These are phyloP conservation scores for Lycocerus yunnanus DNA, from an alignment of 2,888 invertebrate genomes.

Conservation along the genomic window DNA sequence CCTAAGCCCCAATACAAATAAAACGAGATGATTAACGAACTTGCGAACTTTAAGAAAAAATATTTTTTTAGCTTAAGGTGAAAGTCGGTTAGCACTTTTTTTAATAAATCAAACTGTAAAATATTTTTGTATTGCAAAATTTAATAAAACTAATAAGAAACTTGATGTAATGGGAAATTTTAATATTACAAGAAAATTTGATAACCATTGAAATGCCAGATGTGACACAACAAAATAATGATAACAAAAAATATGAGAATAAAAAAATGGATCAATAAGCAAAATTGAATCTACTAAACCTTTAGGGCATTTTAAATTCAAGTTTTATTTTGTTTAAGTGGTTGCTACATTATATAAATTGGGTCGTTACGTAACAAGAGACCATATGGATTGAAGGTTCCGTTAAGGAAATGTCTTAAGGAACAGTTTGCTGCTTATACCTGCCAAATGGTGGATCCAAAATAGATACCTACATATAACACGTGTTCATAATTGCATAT, in stretches of 20 bases:
- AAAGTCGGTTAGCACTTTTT: background rate
- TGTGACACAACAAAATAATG: background rate
- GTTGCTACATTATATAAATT: conserved; percentile 5
- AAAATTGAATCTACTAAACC: background rate
- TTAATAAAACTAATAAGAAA: background rate
- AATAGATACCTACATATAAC: conserved; percentile 52
- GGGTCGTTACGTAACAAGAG: conserved; percentile 31
- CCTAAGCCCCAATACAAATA: background rate
- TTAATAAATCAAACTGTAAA: background rate
- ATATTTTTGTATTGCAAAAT: background rate
- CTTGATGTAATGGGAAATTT: background rate
- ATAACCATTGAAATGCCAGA: background rate
- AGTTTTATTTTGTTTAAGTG: conserved; percentile 6
- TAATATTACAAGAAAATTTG: background rate
- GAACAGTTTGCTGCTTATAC: conserved; percentile 42
- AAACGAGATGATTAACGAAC: background rate
- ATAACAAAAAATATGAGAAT: background rate
- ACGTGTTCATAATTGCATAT: conserved; percentile 51
- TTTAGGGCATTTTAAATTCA: background rate
- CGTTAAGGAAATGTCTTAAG: conserved; percentile 43
- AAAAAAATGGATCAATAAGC: background rate
- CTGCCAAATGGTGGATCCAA: conserved; percentile 52
- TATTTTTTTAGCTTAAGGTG: background rate
- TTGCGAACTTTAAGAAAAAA: background rate
- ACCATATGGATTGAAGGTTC: conserved; percentile 46